Evolutionary conservation across 2,113 vertebrate species (phyloP), one percentile per base, ranked within the genome.

Genomic region (Lates calcarifer): DNA sequence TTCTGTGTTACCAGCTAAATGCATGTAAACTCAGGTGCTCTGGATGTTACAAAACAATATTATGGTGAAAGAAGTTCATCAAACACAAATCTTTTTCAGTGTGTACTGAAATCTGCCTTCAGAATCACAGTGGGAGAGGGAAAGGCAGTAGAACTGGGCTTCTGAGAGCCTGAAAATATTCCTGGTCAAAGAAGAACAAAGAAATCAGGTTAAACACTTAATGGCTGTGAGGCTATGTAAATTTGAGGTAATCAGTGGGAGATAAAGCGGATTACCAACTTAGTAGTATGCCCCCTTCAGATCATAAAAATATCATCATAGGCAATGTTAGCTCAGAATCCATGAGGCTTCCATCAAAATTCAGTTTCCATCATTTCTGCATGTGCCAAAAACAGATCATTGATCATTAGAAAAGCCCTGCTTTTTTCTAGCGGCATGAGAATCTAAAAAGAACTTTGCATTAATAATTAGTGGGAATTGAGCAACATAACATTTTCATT

Each of bases 191-290:
- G 14, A 63, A 81, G 28, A 85, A 77, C 33, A 77, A 57, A 71
- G 53, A 72, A 77, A 83, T 85, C n/a, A 60, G 64, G 79, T 83
- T 70, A 71, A 80, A 80, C 68, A 79, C 41, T 69, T 69, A 49
- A 82, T 1, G 0, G 31, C 84, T 77, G 24, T 53, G 37, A 45
- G 55, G 53, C 31, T 58, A 61, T 80, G 63, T 43, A 71, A 63
- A 80, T 74, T 24, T 33, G 51, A 76, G 57, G 24, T 61, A 72
- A 76, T 77, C 24, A 53, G 51, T 1, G 1, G 70, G 29, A 64
- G 69, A 71, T 77, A 17, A 64, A 78, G 74, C 77, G 47, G 66
- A 74, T 64, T 82, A 79, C 61, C 45, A 60, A 47, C 14, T 45
- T 57, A 26, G n/a, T 31, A 51, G 17, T 35, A 39, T 79, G 43